phyloP scores from a whole-genome alignment of 2,888 invertebrate species.

The Mimumesa dahlbomi region DNA sequence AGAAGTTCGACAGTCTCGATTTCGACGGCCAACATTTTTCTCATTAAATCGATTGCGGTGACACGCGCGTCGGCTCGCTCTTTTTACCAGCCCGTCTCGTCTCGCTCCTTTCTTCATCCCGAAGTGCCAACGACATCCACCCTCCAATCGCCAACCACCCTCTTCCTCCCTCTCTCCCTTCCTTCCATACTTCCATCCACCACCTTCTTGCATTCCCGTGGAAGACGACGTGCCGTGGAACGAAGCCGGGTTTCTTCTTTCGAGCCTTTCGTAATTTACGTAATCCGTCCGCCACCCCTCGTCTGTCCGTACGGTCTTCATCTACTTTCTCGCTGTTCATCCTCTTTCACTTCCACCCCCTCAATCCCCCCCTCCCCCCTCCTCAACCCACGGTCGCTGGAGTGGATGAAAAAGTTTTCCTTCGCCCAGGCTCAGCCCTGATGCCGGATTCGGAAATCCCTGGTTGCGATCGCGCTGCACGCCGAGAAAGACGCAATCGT shows the following conservation, averaged over 20 bases:
- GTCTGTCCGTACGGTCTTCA: conserved; percentile 12
- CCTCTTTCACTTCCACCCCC: conserved; percentile 23
- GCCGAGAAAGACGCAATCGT: conserved; percentile 37
- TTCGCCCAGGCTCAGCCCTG: background rate
- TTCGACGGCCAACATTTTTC: conserved; percentile 65
- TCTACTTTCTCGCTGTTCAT: conserved; percentile 19
- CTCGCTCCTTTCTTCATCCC: background rate
- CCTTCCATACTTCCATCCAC: background rate
- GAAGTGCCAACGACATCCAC: background rate
- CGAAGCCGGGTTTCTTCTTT: conserved; percentile 38
- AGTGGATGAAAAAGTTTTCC: conserved; percentile 57
- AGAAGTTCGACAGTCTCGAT: conserved; percentile 44
- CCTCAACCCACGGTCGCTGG: conserved; percentile 8
- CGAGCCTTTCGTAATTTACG: conserved; percentile 65
- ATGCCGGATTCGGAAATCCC: conserved; percentile 38
- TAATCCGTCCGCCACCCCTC: conserved; percentile 56
- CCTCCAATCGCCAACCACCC: no score
- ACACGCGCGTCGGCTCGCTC: conserved; percentile 43
- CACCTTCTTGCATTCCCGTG: background rate
- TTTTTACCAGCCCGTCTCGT: background rate
- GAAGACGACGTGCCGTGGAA: conserved; percentile 4
- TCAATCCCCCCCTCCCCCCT: no score
- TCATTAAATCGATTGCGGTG: conserved; percentile 68
- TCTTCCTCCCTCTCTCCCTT: background rate
- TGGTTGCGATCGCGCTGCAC: conserved; percentile 20